These are phyloP conservation scores for Hypolimnas misippus DNA, from an alignment of 2,888 invertebrate species.

Conservation along the genomic window DNA sequence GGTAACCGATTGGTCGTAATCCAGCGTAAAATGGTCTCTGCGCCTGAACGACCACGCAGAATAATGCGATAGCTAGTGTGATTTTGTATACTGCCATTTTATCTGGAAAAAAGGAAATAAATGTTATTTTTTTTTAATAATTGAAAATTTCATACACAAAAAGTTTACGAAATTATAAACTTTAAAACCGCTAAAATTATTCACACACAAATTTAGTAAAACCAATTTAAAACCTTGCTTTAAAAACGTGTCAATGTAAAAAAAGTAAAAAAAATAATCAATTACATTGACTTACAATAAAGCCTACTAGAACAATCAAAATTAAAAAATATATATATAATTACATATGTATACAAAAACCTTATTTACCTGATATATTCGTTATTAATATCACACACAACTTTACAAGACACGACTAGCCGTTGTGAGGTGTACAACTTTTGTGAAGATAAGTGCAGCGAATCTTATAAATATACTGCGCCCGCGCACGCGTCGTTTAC, in stretches of 20 bases:
- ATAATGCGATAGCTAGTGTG: conserved; percentile 22
- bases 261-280: too few relatives aligned
- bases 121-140: too few relatives aligned
- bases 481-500: not conserved
- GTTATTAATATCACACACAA: not conserved
- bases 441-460: not conserved
- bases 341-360: not conserved
- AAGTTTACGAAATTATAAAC: too few relatives aligned
- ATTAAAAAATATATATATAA: not conserved
- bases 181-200: too few relatives aligned
- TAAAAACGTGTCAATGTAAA: too few relatives aligned
- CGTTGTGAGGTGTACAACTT: not conserved
- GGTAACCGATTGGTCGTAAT: conserved; percentile 83
- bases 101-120: not conserved
- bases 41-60: conserved; percentile 48
- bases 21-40: conserved; percentile 88
- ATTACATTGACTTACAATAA: too few relatives aligned
- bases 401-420: not conserved
- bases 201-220: too few relatives aligned
- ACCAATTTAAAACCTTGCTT: too few relatives aligned
- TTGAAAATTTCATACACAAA: too few relatives aligned
- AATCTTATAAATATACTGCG: conserved; percentile 1
- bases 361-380: conserved; percentile 19
- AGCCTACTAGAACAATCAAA: not conserved
- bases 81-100: conserved; percentile 40